Evolutionary conservation across 1,140 invertebrate species (phyloP), one percentile per base, ranked within the genome.

Genomic region (Atta texana): DNA sequence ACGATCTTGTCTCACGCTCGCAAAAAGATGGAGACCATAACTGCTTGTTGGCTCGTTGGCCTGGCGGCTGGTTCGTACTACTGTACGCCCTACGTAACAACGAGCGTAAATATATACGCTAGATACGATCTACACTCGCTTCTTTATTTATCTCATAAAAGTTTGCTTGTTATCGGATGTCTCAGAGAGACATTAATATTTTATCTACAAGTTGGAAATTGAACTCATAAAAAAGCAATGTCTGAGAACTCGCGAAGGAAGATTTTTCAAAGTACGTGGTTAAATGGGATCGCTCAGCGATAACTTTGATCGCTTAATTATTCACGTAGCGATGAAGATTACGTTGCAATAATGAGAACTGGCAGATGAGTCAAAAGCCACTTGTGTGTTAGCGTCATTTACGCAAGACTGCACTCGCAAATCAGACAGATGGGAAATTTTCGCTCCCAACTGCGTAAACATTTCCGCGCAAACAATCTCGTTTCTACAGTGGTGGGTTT

Each of bases 381-480:
- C 18, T 31, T 31, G 24, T 51, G 68, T 44, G 64, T n/a, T 12
- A 61, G 21, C 18, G 49, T 86, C 84, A 86, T 78, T 89, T 77
- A 85, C 68, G 53, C 71, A 49, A 89, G 72, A 80, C 49, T 53
- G 86, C 66, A 61, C 34, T 76, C 71, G 77, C 71, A 87, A 87
- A 88, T 88, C 87, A 88, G 66, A 85, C 61, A n/a, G 85, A 69
- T 61, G 31, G 49, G 71, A 89, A 89, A 81, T 89, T 76, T 88
- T 61, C 80, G 49, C 12, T 34, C 21, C 49, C n/a, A 66, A 68
- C 64, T 53, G 28, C 68, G 64, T 66, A 85, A 85, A 89, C 69
- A 53, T 64, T 44, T 44, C 10, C 34, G 44, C 53, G n/a, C 55
- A 57, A 66, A 71, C 49, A 81, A 16, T 34, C 28, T 34, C 64